phyloP scores from a whole-genome alignment of 2,113 vertebrate species.

The Menidia beryllina region DNA sequence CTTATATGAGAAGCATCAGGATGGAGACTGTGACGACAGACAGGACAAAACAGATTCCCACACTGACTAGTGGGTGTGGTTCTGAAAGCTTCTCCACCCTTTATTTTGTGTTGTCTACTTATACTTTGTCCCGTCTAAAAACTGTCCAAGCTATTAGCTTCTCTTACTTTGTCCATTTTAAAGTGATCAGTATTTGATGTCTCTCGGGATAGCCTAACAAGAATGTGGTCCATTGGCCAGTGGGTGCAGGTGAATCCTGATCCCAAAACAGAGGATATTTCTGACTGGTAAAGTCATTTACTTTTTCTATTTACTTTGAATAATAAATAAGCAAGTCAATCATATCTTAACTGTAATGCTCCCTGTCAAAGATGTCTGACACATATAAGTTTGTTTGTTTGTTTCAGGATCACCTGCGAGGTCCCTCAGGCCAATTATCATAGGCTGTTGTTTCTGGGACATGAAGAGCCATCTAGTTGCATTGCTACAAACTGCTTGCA shows the following conservation, averaged over 20 bases:
- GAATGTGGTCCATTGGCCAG: conserved; percentile 87
- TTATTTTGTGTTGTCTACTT: neutral
- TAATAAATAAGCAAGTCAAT: too few species aligned
- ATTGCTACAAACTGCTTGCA: conserved; percentile 83
- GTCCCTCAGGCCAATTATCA: conserved; percentile 80
- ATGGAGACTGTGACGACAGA: neutral
- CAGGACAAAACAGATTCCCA: conserved; percentile 13
- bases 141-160: too few species aligned
- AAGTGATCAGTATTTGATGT: too few species aligned
- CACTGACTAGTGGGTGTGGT: conserved; percentile 84
- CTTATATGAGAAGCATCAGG: neutral
- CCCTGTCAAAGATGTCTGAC: neutral
- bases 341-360: neutral
- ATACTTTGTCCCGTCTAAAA: neutral
- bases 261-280: conserved; percentile 74
- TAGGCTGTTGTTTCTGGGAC: conserved; percentile 82
- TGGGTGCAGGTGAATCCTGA: conserved; percentile 85
- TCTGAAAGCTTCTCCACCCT: neutral
- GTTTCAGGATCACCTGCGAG: conserved; percentile 82
- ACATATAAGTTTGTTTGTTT: accelerated
- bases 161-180: conserved; percentile 24
- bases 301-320: too few species aligned
- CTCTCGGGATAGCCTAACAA: conserved; percentile 15
- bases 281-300: conserved; percentile 86
- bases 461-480: conserved; percentile 81